Percentiles rank a stretch among this genome's conserved stretches.
phyloP scores from a whole-genome alignment of 2,113 vertebrate genomes.

The Ameiurus melas region DNA sequence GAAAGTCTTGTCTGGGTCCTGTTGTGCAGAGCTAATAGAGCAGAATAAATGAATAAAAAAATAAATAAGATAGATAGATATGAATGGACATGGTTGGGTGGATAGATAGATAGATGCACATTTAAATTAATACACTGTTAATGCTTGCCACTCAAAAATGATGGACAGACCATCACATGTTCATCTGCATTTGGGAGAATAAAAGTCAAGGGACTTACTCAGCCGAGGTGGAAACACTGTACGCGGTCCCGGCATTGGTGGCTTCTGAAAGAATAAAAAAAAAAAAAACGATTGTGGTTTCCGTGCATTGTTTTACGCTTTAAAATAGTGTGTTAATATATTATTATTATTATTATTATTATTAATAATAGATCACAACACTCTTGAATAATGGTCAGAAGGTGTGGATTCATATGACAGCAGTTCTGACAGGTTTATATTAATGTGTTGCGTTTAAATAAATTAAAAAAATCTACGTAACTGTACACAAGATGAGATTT shows the following conservation, averaged over 20 bases:
- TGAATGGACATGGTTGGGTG: not conserved
- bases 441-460: not conserved
- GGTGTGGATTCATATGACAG: not conserved
- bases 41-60: not conserved
- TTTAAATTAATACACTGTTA: not conserved
- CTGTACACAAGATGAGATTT: not conserved
- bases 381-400: not conserved
- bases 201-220: constrained; percentile 59
- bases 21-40: constrained; percentile 64
- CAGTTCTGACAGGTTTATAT: not conserved
- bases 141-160: not conserved
- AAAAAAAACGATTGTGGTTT: not conserved
- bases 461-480: not conserved
- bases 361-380: too few relatives aligned
- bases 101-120: not conserved
- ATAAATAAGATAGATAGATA: not conserved
- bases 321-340: not conserved
- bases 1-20: constrained; percentile 52
- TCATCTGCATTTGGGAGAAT: not conserved
- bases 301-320: not conserved
- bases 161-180: not conserved
- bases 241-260: constrained; percentile 43
- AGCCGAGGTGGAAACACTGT: constrained; percentile 60
- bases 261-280: constrained; percentile 61
- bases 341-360: too few relatives aligned